Evolutionary conservation across 1,140 invertebrate species (phyloP), one percentile per base, ranked within the genome.

Genomic region (Saccostrea echinata): DNA sequence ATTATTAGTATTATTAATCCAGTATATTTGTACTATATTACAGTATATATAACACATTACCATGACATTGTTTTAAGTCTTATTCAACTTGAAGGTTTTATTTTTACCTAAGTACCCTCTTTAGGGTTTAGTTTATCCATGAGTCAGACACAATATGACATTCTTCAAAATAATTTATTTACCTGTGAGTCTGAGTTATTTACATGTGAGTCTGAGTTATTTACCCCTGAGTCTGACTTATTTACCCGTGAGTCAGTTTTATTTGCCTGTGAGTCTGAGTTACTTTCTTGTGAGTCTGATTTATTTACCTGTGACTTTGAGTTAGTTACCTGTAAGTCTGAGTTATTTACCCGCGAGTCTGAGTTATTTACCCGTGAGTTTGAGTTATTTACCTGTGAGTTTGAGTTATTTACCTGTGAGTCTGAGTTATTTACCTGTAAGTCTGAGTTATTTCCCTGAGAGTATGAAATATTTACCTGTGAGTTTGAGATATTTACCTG

Each of bases 391-490:
- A 92, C 92, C 92, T 92, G 90, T 57, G 86, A 71, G 61, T 91
- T 86, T n/a, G 91, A 80, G 16, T 91, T n/a, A 43, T 76, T 81
- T 84, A 92, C 92, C 92, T 92, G 90, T 57, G 86, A 71, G 61
- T 91, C 88, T n/a, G 91, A 80, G 16, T 91, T n/a, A 43, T 76
- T 81, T 84, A 92, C 92, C 92, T 92, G 90, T 57, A 84, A 71
- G 61, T 91, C 88, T n/a, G 91, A 80, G 16, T 91, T n/a, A n/a
- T n/a, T n/a, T n/a, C n/a, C n/a, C n/a, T n/a, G n/a, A n/a, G n/a
- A n/a, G n/a, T n/a, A n/a, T n/a, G n/a, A n/a, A n/a, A n/a, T n/a
- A 43, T 76, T 81, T 84, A 92, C 92, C 92, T 92, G 90, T 57
- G 86, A 71, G 61, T 91, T 86, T n/a, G 91, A 80, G 16, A n/a